Percentiles rank a stretch among this genome's conserved stretches.
Evolutionary conservation across 2,888 invertebrate species (phyloP).

Genomic region (Sminthurinus aureus): DNA sequence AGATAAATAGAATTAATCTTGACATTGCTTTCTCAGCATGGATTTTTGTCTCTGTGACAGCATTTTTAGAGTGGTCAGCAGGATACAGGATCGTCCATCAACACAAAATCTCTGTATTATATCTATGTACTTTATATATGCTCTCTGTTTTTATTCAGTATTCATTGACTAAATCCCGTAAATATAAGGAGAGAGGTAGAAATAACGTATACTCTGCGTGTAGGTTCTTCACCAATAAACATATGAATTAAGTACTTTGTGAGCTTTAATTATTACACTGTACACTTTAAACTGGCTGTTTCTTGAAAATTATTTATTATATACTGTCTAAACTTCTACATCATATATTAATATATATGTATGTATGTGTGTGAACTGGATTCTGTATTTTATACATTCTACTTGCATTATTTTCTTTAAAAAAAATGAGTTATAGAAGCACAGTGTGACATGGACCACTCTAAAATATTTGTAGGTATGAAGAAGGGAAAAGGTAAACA

Average conservation of each 20-base stretch:
- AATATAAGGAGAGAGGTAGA: background rate
- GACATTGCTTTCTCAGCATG: background rate
- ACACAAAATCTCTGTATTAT: background rate
- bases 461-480: background rate
- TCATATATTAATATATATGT: background rate
- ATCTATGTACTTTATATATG: background rate
- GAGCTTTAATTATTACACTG: constrained; percentile 21
- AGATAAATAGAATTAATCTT: background rate
- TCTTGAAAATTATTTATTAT: background rate
- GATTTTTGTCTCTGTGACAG: background rate
- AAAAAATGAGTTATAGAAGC: background rate
- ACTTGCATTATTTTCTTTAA: background rate
- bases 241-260: background rate
- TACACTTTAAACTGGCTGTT: background rate
- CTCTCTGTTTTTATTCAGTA: background rate
- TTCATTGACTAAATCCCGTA: background rate
- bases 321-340: background rate
- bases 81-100: background rate
- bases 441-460: background rate
- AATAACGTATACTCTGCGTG: background rate
- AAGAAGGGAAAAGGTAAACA: background rate
- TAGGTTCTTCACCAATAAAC: background rate
- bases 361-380: background rate
- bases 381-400: background rate
- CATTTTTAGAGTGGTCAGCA: background rate